These are phyloP conservation scores for Hemiprocne comata DNA, from an alignment of 2,113 vertebrate genomes.

Conservation along the genomic window DNA sequence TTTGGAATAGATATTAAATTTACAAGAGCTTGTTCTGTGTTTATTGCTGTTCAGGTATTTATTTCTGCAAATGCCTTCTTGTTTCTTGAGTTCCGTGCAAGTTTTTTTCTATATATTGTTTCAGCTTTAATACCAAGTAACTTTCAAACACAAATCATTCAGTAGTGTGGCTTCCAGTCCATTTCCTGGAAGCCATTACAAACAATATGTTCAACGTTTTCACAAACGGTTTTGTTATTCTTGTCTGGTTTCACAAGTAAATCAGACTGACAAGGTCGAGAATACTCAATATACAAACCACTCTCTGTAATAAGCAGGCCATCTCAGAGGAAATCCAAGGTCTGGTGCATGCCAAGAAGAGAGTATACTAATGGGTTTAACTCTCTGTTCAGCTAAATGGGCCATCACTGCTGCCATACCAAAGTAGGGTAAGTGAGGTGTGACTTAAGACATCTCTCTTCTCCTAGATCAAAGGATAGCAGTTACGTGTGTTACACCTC, in stretches of 20 bases:
- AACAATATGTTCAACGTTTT: neutral
- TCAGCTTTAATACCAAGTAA: neutral
- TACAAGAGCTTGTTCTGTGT: neutral
- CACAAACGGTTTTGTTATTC: neutral
- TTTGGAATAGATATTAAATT: neutral
- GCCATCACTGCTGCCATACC: accelerated
- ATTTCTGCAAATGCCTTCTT: neutral
- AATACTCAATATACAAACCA: neutral
- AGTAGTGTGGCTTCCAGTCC: neutral
- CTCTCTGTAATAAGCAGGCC: neutral
- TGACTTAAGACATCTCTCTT: neutral
- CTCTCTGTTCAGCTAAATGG: neutral
- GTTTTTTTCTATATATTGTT: neutral
- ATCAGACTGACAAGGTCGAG: neutral
- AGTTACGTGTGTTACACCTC: accelerated
- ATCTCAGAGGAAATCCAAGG: neutral
- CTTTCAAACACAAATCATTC: neutral
- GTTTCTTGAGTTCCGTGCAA: neutral
- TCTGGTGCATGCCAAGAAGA: neutral
- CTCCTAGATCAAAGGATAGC: neutral
- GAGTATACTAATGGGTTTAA: neutral
- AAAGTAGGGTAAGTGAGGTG: neutral
- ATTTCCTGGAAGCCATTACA: constrained; percentile 6
- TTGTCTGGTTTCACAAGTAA: neutral
- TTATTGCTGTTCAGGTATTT: neutral